These are phyloP conservation scores for Denticeps clupeoides DNA, from an alignment of 2,797 vertebrate genomes.

Conservation along the genomic window DNA sequence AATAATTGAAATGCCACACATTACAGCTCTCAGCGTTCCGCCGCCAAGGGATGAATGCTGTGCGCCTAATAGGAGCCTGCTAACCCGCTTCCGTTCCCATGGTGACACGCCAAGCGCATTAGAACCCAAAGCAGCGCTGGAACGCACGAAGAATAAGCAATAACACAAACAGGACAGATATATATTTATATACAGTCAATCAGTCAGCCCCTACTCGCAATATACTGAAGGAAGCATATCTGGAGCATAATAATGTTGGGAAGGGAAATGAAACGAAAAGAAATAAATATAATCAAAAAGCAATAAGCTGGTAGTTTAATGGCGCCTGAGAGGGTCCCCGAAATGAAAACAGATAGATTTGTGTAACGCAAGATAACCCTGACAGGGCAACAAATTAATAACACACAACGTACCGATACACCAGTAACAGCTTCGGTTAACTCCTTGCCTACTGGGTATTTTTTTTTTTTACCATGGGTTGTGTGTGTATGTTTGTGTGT, in stretches of 20 bases:
- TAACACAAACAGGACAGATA: slow-evolving; percentile 35
- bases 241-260: slow-evolving; percentile 52
- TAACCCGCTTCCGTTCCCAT: slow-evolving; percentile 26
- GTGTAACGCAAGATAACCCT: slow-evolving; percentile 46
- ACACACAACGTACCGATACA: slow-evolving; percentile 39
- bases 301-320: slow-evolving; percentile 64
- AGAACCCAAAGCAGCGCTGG: slow-evolving; percentile 15
- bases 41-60: not conserved
- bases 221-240: slow-evolving; percentile 32
- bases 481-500: too few relatives aligned
- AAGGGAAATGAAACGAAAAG: slow-evolving; percentile 33
- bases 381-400: slow-evolving; percentile 71
- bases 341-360: slow-evolving; percentile 64
- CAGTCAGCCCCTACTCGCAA: slow-evolving; percentile 38
- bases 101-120: slow-evolving; percentile 22
- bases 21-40: slow-evolving; percentile 8
- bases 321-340: slow-evolving; percentile 53
- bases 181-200: slow-evolving; percentile 59
- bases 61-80: slow-evolving; percentile 6
- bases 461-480: not conserved
- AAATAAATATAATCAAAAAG: slow-evolving; percentile 67
- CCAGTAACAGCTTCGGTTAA: slow-evolving; percentile 16
- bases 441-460: not conserved
- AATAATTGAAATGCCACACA: slow-evolving; percentile 27
- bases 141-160: slow-evolving; percentile 35